Evolutionary conservation across 2,797 vertebrate species (phyloP).

Genomic region (Syndactyla subalaris): DNA sequence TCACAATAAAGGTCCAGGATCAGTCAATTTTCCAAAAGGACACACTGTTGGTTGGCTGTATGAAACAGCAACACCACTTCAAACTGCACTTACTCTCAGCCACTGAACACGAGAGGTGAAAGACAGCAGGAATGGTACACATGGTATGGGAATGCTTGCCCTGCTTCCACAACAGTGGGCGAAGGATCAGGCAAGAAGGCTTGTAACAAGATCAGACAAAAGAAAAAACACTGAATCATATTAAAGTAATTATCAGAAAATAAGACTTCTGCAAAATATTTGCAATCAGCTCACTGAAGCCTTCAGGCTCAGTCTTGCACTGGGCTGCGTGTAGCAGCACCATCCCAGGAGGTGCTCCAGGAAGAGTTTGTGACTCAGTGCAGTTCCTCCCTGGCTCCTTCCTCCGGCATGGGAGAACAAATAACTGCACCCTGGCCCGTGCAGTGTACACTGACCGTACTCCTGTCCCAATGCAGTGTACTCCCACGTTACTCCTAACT

Average conservation of each 20-base stretch:
- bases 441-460: not conserved
- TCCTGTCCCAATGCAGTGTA: not conserved
- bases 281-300: not conserved
- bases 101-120: not conserved
- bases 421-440: not conserved
- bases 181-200: not conserved
- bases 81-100: not conserved
- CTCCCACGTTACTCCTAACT: not conserved
- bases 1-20: not conserved
- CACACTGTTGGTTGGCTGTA: not conserved
- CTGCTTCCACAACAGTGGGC: not conserved
- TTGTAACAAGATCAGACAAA: slow-evolving; percentile 58
- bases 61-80: not conserved
- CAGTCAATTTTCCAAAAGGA: not conserved
- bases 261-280: slow-evolving; percentile 57
- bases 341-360: slow-evolving; percentile 43
- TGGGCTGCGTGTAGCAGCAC: slow-evolving; percentile 19
- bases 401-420: not conserved
- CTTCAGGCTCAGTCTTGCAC: slow-evolving; percentile 58
- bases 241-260: slow-evolving; percentile 65
- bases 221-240: slow-evolving; percentile 65
- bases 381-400: slow-evolving; percentile 48
- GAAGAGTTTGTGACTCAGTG: slow-evolving; percentile 43
- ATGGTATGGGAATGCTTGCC: not conserved
- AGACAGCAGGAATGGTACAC: not conserved